Conservation (phyloP, 2,888 invertebrate genomes). For the Lasioglossum morio region DNA sequence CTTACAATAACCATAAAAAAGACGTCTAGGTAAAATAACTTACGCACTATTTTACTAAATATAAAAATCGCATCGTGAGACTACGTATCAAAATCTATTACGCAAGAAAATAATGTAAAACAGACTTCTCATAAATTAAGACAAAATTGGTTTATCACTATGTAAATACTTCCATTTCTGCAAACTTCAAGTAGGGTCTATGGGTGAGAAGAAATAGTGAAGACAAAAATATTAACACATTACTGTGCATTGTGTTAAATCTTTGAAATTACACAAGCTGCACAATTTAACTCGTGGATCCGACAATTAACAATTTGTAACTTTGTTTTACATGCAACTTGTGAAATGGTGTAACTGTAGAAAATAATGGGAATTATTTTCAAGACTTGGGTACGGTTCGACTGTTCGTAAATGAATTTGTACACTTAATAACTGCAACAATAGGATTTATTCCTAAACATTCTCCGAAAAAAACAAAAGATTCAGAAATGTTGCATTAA, state of each 20-base stretch:
- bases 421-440: not conserved
- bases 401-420: too few relatives aligned
- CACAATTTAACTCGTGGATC: too few relatives aligned
- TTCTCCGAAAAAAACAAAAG: not conserved
- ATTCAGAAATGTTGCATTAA: not conserved
- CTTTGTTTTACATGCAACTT: too few relatives aligned
- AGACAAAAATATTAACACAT: too few relatives aligned
- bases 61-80: not conserved
- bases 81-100: not conserved
- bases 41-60: not conserved
- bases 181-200: too few relatives aligned
- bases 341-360: too few relatives aligned
- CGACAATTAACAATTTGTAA: too few relatives aligned
- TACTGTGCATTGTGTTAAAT: too few relatives aligned
- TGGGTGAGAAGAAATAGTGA: too few relatives aligned
- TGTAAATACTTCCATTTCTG: not conserved
- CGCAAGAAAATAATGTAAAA: not conserved
- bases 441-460: not conserved
- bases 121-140: not conserved
- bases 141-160: not conserved
- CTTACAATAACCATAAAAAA: not conserved
- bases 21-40: not conserved
- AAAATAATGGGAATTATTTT: too few relatives aligned
- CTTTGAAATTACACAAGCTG: too few relatives aligned
- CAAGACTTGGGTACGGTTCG: too few relatives aligned